These are phyloP conservation scores for Hyperopisus bebe DNA, from an alignment of 2,113 vertebrate species.

Conservation along the genomic window DNA sequence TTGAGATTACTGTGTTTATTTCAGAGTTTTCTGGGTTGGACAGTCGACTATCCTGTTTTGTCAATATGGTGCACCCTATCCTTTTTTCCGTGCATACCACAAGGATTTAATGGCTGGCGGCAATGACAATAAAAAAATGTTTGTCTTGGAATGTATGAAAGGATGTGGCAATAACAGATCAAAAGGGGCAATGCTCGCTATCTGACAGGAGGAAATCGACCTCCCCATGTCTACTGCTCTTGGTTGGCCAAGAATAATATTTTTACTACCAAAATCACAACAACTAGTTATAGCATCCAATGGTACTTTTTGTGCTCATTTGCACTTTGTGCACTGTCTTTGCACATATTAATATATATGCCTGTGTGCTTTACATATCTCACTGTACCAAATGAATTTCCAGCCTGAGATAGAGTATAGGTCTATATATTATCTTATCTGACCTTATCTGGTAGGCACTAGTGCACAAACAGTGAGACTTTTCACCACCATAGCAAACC, in stretches of 20 bases:
- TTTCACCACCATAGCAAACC: neutral
- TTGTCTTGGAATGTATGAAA: neutral
- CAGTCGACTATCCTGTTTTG: neutral
- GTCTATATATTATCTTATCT: neutral
- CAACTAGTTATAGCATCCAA: neutral
- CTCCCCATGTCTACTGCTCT: neutral
- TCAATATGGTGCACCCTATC: neutral
- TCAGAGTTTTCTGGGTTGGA: neutral
- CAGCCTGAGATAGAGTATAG: neutral
- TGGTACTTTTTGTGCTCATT: neutral
- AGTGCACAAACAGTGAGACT: neutral
- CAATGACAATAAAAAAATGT: neutral
- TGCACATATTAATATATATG: neutral
- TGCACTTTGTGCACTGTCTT: neutral
- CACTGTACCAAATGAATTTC: neutral
- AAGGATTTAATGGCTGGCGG: neutral
- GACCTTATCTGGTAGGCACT: constrained; percentile 12
- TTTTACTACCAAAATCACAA: constrained; percentile 11
- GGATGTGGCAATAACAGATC: neutral
- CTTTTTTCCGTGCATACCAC: neutral
- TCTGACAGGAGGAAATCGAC: neutral
- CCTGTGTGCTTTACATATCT: constrained; percentile 33
- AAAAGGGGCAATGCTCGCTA: neutral
- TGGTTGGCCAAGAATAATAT: neutral
- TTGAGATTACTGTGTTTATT: neutral